Conservation (phyloP, 92 coral and sea anemone species). For the Zoanthus sociatus region DNA sequence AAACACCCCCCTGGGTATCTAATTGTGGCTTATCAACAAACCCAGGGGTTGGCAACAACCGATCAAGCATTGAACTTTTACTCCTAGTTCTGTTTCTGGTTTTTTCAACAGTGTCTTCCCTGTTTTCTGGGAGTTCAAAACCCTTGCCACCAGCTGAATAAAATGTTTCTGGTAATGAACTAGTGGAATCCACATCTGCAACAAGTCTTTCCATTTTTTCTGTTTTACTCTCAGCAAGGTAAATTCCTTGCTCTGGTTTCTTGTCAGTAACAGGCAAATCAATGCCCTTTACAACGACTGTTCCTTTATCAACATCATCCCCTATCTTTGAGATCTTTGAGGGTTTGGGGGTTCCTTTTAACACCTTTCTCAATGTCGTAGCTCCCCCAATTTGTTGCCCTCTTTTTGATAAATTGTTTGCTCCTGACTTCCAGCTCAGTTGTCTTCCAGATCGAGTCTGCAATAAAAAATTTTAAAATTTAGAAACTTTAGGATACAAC, state of each 20-base stretch:
- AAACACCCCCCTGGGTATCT: constrained; percentile 74
- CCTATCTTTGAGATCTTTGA: not conserved
- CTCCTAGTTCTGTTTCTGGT: constrained; percentile 77
- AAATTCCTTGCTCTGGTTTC: constrained; percentile 18
- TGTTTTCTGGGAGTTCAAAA: constrained; percentile 55
- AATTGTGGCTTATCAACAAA: constrained; percentile 93
- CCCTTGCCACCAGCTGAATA: constrained; percentile 43
- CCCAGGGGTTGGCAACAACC: constrained; percentile 97
- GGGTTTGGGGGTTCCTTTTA: not conserved
- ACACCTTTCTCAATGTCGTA: constrained; percentile 1
- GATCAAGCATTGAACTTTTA: constrained; percentile 79
- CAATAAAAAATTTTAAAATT: constrained; percentile 20
- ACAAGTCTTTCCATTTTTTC: constrained; percentile 57
- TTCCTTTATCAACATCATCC: constrained; percentile 14
- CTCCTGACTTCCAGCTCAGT: constrained; percentile 29
- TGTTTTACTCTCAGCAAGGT: not conserved
- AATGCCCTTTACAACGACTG: not conserved
- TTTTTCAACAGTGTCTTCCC: constrained; percentile 35
- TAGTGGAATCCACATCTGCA: constrained; percentile 27
- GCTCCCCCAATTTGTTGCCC: not conserved
- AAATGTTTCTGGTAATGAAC: constrained; percentile 32
- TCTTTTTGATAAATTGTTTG: not conserved
- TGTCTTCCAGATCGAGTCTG: constrained; percentile 82
- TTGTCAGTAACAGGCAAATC: constrained; percentile 9
- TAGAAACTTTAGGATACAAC: not conserved